Evolutionary conservation across 2,113 vertebrate genomes (phyloP).

Genomic region (Ploceus nigricollis): DNA sequence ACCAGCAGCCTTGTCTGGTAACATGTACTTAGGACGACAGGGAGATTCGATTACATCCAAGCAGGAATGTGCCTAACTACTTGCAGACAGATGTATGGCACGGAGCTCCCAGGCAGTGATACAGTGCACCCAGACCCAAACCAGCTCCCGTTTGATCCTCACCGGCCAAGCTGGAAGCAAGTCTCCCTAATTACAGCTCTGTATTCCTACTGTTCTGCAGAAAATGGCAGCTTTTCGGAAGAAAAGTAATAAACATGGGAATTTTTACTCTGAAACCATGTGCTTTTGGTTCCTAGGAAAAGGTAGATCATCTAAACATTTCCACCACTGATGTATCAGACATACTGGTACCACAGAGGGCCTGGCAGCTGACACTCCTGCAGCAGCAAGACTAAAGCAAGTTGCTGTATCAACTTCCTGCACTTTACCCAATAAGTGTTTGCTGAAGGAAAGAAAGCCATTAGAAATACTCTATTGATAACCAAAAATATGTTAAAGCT

Average conservation of each 20-base stretch:
- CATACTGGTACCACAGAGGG: not conserved
- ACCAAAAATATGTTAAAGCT: not conserved
- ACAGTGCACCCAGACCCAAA: not conserved
- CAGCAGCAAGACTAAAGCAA: not conserved
- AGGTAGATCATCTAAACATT: not conserved
- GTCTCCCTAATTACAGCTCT: not conserved
- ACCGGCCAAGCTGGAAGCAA: not conserved
- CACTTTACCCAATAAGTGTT: not conserved
- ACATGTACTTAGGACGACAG: constrained; percentile 37
- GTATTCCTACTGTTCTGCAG: not conserved
- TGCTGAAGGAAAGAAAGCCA: not conserved
- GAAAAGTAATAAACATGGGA: not conserved
- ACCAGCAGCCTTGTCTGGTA: constrained; percentile 43
- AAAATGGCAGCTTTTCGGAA: not conserved
- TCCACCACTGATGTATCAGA: not conserved
- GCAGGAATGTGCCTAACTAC: constrained; percentile 58
- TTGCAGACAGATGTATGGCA: constrained; percentile 64
- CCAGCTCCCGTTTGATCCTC: not conserved
- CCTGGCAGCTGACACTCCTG: not conserved
- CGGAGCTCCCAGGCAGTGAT: not conserved
- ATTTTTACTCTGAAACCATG: not conserved
- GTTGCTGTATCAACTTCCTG: not conserved
- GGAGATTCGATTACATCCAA: constrained; percentile 54
- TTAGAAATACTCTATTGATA: not conserved
- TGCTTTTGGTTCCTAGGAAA: not conserved